Percentiles rank a stretch among this genome's conserved stretches.
Evolutionary conservation across 2,113 vertebrate species (phyloP).

Genomic region (Tringa solitaria): DNA sequence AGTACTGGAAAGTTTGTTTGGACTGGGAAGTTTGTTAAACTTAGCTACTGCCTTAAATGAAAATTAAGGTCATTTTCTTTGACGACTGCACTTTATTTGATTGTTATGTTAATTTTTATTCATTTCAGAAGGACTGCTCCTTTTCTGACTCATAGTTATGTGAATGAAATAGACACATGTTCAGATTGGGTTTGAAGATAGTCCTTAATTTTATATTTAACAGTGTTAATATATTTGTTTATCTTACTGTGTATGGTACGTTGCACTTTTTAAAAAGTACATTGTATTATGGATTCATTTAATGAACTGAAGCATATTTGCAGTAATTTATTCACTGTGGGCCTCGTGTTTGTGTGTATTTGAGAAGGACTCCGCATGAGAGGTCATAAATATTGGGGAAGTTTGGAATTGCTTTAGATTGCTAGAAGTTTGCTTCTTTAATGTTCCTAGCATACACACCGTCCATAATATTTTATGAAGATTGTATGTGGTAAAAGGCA

Average conservation of each 20-base stretch:
- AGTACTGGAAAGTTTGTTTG: neutral
- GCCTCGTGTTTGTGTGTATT: neutral
- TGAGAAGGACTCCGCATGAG: neutral
- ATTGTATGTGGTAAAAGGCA: neutral
- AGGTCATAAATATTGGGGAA: neutral
- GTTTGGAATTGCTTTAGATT: neutral
- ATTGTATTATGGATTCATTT: neutral
- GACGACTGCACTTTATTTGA: neutral
- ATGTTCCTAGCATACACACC: neutral
- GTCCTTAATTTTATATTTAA: neutral
- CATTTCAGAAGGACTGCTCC: neutral
- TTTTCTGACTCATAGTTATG: neutral
- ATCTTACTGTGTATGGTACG: neutral
- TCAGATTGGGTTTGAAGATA: neutral
- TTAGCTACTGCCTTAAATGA: neutral
- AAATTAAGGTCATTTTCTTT: neutral
- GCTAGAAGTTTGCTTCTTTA: neutral
- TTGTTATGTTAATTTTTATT: neutral
- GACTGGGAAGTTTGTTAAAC: neutral
- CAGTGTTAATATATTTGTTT: constrained; percentile 16
- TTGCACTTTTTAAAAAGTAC: neutral
- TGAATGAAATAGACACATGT: neutral
- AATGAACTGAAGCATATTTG: constrained; percentile 20
- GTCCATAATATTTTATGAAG: neutral
- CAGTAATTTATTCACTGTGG: constrained; percentile 10